These are phyloP conservation scores for Oryzias dopingdopingensis DNA, from an alignment of 2,797 vertebrate species.

Conservation along the genomic window DNA sequence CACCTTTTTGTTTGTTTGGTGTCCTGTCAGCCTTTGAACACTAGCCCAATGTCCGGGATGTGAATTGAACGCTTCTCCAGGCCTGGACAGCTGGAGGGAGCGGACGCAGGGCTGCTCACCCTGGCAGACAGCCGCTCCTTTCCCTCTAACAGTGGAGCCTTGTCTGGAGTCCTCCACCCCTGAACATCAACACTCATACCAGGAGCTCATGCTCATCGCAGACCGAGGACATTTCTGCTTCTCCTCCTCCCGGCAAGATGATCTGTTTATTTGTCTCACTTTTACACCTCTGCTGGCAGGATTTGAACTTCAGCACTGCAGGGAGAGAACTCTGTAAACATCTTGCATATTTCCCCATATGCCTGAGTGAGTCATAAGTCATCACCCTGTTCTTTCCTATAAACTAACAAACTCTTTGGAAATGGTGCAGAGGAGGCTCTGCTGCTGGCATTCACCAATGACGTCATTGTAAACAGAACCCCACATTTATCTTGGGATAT, in stretches of 20 bases:
- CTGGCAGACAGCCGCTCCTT: conserved; percentile 62
- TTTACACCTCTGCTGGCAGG: conserved; percentile 50
- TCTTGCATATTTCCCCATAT: conserved; percentile 21
- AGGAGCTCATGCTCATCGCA: conserved; percentile 32
- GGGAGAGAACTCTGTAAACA: conserved; percentile 40
- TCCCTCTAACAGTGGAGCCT: conserved; percentile 59
- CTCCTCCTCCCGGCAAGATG: conserved; percentile 9
- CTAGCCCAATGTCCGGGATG: conserved; percentile 65
- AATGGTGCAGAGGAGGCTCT: neutral
- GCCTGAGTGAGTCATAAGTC: conserved; percentile 19
- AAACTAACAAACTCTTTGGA: conserved; percentile 4
- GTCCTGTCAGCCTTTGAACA: conserved; percentile 59
- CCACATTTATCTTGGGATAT: conserved; percentile 15
- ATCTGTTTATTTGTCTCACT: conserved; percentile 51
- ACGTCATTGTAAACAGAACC: neutral
- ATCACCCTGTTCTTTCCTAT: conserved; percentile 9
- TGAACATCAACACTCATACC: conserved; percentile 54
- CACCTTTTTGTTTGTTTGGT: conserved; percentile 45
- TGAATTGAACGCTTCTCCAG: conserved; percentile 64
- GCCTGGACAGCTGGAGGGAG: conserved; percentile 58
- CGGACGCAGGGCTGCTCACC: conserved; percentile 22
- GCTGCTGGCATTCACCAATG: neutral
- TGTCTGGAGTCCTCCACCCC: conserved; percentile 47
- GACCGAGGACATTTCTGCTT: conserved; percentile 11
- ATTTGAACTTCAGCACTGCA: conserved; percentile 24